Evolutionary conservation across 2,113 vertebrate genomes (phyloP).

Genomic region (Grammomys dolichurus): DNA sequence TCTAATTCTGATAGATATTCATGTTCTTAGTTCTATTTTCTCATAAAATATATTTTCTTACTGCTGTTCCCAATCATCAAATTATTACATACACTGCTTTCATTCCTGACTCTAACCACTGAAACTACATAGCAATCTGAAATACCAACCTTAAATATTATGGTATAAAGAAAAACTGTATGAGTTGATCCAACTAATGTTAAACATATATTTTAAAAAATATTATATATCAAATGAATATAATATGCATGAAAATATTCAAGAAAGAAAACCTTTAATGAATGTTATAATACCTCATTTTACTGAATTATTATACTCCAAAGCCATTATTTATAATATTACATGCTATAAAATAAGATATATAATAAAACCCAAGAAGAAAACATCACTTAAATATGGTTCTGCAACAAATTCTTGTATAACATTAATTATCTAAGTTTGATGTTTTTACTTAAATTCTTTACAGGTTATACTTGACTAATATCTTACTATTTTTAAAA

Average conservation of each 20-base stretch:
- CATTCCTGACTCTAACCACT: background rate
- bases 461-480: background rate
- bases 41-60: slow-evolving; percentile 14
- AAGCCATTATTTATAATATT: background rate
- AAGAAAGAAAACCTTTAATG: background rate
- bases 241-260: background rate
- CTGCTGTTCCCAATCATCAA: background rate
- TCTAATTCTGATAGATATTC: slow-evolving; percentile 1
- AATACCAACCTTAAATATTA: slow-evolving; percentile 12
- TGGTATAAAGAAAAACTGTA: background rate
- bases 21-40: background rate
- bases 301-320: background rate
- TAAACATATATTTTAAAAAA: background rate
- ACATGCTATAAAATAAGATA: background rate
- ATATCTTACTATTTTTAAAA: background rate
- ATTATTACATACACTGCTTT: background rate
- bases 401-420: background rate
- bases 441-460: background rate
- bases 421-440: background rate
- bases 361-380: background rate
- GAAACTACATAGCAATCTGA: background rate
- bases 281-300: background rate
- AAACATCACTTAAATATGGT: slow-evolving; percentile 7
- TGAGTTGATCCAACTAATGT: background rate
- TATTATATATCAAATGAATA: background rate